Evolutionary conservation across 2,113 vertebrate species (phyloP).

Genomic region (Albula goreensis): DNA sequence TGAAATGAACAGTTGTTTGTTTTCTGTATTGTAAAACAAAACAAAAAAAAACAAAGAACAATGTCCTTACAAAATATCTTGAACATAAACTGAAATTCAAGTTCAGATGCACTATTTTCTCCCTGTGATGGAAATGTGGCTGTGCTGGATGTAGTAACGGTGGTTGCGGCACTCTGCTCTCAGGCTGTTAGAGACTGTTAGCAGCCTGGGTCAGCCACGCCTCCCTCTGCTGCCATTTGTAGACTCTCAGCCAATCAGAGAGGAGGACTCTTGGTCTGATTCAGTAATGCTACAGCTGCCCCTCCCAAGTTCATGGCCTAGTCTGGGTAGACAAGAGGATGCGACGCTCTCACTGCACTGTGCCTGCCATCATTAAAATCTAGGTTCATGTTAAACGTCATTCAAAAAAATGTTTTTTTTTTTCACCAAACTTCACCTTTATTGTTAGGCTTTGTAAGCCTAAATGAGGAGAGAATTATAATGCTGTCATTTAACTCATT

Average conservation of each 20-base stretch:
- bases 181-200: background rate
- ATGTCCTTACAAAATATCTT: background rate
- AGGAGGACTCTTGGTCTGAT: background rate
- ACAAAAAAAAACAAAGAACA: background rate
- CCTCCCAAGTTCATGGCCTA: background rate
- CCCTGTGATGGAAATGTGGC: background rate
- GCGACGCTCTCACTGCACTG: background rate
- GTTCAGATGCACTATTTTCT: background rate
- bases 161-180: background rate
- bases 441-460: too few species aligned
- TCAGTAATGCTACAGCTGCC: background rate
- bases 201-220: background rate
- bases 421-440: too few species aligned
- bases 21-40: background rate
- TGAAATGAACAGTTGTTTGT: background rate
- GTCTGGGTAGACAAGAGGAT: background rate
- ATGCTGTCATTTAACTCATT: too few species aligned
- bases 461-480: too few species aligned
- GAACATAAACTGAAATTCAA: background rate
- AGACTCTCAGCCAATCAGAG: background rate
- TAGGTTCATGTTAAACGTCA: background rate
- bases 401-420: too few species aligned
- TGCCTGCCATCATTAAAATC: background rate
- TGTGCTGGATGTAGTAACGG: background rate
- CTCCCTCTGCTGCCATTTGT: slow-evolving; percentile 6